Base-by-base conservation (phyloP, 2,888 invertebrate genomes). In the Cephus pygmeus region DNA sequence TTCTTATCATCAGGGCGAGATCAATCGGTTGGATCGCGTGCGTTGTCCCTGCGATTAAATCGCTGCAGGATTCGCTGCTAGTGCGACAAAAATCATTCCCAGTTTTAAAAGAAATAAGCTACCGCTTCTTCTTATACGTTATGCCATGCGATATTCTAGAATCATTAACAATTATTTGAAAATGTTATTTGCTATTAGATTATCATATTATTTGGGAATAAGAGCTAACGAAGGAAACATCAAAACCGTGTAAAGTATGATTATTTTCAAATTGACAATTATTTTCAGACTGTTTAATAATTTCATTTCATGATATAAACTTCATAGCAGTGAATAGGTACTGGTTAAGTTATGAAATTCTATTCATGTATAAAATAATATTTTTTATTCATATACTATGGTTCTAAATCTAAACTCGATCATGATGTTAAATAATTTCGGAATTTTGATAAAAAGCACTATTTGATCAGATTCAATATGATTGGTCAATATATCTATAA, bases 11-110 rank as follows among this genome's bases (percentile, higher is more conserved):
- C 33, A 56, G 73, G 73, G 68, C 73, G 77, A 77, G 73, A 77
- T 77, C 77, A 77, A 77, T 77, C 77, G 56, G 56, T 30, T 56
- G 73, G 56, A 77, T 77, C 77, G 77, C 77, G 73, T 77, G 77
- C 34, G 40, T 69, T 34, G 71, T 71, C 6, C 76, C 36, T 71
- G n/a, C 73, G 77, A 74, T n/a, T 56, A 36, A 74, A 36, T 71
- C 56, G 56, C 56, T 56, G 2, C 23, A 23, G 56, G 23, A 56
- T 56, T 56, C 56, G 56, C 56, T 56, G 56, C 23, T 56, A 56
- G 23, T 56, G 56, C 23, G 56, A 56, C 56, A 56, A 56, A 56
- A 56, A 56, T 56, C 23, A 56, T 56, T 56, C 56, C 23, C 56
- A 56, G 23, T 56, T 56, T 23, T 56, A 56, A 56, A 56, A 56